phyloP scores from a whole-genome alignment of 2,888 invertebrate genomes.

The Phyllotreta cruciferae region DNA sequence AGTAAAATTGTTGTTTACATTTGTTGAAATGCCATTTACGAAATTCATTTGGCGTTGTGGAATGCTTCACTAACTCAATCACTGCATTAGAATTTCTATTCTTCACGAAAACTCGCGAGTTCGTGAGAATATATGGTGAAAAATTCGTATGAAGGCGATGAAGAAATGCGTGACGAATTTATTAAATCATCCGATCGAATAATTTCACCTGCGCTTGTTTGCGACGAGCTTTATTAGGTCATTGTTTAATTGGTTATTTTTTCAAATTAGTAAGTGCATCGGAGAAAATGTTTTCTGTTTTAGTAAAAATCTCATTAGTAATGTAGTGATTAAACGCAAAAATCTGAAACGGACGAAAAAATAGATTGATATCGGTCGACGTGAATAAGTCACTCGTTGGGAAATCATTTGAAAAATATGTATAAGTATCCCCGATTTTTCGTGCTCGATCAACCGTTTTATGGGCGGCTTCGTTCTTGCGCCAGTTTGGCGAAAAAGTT shows the following conservation, averaged over 20 bases:
- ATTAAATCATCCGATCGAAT: constrained; percentile 7
- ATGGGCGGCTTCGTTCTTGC: neutral
- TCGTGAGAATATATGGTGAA: constrained; percentile 12
- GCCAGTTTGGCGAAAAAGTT: neutral
- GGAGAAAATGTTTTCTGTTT: too few relatives aligned
- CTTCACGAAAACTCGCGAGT: constrained; percentile 10
- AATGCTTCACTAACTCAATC: constrained; percentile 8
- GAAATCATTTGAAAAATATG: too few relatives aligned
- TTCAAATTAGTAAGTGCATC: too few relatives aligned
- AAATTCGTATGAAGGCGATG: constrained; percentile 8
- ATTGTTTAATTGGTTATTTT: too few relatives aligned
- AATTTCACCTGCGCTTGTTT: neutral
- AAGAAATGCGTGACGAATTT: constrained; percentile 17
- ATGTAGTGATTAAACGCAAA: too few relatives aligned
- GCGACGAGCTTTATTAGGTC: too few relatives aligned
- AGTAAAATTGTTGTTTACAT: neutral
- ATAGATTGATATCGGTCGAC: too few relatives aligned
- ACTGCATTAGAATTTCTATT: constrained; percentile 4
- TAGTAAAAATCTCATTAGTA: too few relatives aligned
- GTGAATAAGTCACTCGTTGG: too few relatives aligned
- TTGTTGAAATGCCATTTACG: neutral
- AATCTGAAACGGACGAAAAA: too few relatives aligned
- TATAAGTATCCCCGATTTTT: too few relatives aligned
- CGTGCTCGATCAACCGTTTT: too few relatives aligned
- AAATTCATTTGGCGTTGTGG: constrained; percentile 8